phyloP scores from a whole-genome alignment of 92 coral and sea anemone genomes.

The Zoanthus sansibaricus region DNA sequence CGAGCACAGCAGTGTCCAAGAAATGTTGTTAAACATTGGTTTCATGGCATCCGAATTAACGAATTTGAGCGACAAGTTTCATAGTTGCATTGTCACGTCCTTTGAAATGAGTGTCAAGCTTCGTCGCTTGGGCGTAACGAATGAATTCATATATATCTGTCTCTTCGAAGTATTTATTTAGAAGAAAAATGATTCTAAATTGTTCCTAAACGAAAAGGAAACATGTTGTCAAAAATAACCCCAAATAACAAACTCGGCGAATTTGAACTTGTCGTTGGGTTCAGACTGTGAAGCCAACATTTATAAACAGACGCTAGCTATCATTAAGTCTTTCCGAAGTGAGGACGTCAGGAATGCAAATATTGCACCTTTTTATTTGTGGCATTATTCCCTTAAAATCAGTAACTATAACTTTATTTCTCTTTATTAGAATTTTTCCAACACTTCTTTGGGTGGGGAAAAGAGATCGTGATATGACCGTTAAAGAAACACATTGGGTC shows the following conservation, averaged over 20 bases:
- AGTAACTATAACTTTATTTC: background rate
- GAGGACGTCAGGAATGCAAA: constrained; percentile 48
- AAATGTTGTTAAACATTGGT: background rate
- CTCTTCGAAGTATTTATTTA: background rate
- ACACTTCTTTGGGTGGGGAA: background rate
- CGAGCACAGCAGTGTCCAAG: background rate
- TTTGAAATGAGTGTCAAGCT: constrained; percentile 2
- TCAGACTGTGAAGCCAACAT: background rate
- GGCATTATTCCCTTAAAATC: background rate
- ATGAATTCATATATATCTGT: constrained; percentile 18
- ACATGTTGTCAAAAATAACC: constrained; percentile 7
- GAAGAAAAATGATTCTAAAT: background rate
- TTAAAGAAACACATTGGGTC: background rate
- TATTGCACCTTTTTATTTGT: background rate
- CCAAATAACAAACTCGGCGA: constrained; percentile 3
- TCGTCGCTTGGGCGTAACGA: constrained; percentile 48
- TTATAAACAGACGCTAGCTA: constrained; percentile 7
- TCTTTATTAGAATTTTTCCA: background rate
- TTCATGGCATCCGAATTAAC: background rate
- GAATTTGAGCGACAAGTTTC: constrained; percentile 23
- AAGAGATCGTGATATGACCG: background rate
- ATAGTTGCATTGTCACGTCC: constrained; percentile 21
- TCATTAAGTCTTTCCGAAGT: background rate
- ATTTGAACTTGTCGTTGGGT: background rate
- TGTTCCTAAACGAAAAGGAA: constrained; percentile 7